Percentiles rank a stretch among this genome's conserved stretches.
Conservation (phyloP, 2,888 invertebrate genomes). For the Alloscopus bannaensis region DNA sequence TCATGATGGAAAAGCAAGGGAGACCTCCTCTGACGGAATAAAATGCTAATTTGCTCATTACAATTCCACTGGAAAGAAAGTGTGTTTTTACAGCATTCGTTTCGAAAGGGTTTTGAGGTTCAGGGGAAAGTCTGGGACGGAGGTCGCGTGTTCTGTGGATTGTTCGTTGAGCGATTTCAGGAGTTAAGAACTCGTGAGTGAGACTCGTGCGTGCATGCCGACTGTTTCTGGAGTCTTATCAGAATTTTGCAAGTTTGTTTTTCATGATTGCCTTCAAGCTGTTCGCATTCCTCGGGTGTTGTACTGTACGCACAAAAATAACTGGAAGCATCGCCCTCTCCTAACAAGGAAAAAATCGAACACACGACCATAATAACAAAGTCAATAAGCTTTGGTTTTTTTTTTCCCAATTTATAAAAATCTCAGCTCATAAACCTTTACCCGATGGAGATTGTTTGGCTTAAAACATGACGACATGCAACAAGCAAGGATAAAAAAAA, state of each 20-base stretch:
- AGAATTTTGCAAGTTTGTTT: constrained; percentile 69
- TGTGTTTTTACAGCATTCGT: constrained; percentile 27
- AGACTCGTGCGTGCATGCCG: constrained; percentile 39
- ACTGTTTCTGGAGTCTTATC: constrained; percentile 60
- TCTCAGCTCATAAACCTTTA: no score
- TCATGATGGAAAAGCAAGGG: not conserved
- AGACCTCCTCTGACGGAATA: constrained; percentile 33
- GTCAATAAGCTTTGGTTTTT: constrained; percentile 1
- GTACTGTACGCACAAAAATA: constrained; percentile 13
- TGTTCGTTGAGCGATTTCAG: constrained; percentile 14
- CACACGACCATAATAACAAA: constrained; percentile 7
- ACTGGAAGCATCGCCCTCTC: not conserved
- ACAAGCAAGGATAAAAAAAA: constrained; percentile 30
- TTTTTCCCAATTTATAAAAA: constrained; percentile 43
- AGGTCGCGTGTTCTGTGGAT: constrained; percentile 44
- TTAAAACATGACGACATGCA: constrained; percentile 42
- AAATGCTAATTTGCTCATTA: constrained; percentile 62
- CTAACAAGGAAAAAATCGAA: not conserved
- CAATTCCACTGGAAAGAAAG: constrained; percentile 32
- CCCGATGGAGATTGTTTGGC: constrained; percentile 21
- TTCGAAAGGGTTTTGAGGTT: not conserved
- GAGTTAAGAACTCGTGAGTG: not conserved
- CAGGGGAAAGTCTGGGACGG: constrained; percentile 8
- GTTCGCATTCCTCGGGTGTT: constrained; percentile 17
- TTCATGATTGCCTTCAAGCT: constrained; percentile 68